Base-by-base conservation (phyloP, 2,113 vertebrate genomes). In the Synchiropus splendidus region DNA sequence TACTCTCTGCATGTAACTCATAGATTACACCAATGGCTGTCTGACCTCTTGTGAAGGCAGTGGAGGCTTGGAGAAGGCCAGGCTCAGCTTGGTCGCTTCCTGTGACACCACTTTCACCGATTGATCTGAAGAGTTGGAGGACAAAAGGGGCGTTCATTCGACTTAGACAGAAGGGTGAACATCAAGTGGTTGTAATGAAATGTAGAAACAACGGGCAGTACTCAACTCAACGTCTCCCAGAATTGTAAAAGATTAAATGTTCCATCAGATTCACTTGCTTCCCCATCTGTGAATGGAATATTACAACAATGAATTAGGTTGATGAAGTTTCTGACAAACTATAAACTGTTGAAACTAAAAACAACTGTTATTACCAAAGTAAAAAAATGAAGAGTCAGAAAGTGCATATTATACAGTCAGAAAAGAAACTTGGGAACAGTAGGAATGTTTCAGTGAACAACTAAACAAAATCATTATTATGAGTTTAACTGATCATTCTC, bases 11-110 rank as follows among this genome's bases (percentile, higher is more conserved):
- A n/a, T n/a, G n/a, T n/a, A n/a, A n/a, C n/a, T n/a, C 31, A 16
- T 4, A 2, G 6, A n/a, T 35, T 3, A 5, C 9, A 2, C n/a
- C 17, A 45, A 10, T 13, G 8, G n/a, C 12, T 8, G 6, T 17
- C 31, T 30, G 48, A 93, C 92, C 85, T 91, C 81, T 14, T 75
- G 65, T 31, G 89, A 84, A 0, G 89, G 87, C 56, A 70, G 38
- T 0, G 89, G 89, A 1, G 83, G 71, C 42, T 81, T 77, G 16
- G 88, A 88, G 65, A 91, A 94, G 4, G 80, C 85, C 44, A 89
- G 54, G 14, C 89, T 94, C 58, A 98, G 80, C 60, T 89, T 88
- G 1, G 89, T 92, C 49, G 89, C 90, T 78, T 94, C 91, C 46
- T 87, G 85, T 0, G 91, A 91, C 0, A 84, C 76, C 0, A 61